phyloP scores from a whole-genome alignment of 2,888 invertebrate genomes.

The Linnaemya tessellans region DNA sequence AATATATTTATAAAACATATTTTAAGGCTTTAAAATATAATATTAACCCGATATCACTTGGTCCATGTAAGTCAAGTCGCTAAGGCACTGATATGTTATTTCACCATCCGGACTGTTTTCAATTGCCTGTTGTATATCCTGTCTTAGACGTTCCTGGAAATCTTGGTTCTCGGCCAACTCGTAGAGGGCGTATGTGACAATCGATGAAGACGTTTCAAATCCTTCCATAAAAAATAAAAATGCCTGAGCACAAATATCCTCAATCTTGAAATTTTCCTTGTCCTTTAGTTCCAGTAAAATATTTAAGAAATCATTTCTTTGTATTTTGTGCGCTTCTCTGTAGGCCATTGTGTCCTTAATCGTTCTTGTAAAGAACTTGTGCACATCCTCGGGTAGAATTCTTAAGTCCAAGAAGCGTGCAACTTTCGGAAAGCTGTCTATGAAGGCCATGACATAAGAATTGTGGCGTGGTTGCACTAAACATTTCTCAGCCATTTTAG shows the following conservation, averaged over 20 bases:
- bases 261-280: slow-evolving; percentile 76
- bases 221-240: slow-evolving; percentile 77
- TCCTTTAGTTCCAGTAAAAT: slow-evolving; percentile 82
- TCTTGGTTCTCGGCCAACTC: too few species aligned
- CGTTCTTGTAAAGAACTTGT: slow-evolving; percentile 78
- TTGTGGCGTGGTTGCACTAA: slow-evolving; percentile 71
- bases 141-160: too few species aligned
- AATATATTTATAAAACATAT: too few species aligned
- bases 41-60: too few species aligned
- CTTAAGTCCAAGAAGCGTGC: slow-evolving; percentile 72
- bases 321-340: slow-evolving; percentile 79
- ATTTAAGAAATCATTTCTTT: slow-evolving; percentile 84
- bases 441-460: slow-evolving; percentile 50
- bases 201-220: too few species aligned
- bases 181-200: too few species aligned
- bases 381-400: slow-evolving; percentile 74
- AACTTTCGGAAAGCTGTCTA: slow-evolving; percentile 64
- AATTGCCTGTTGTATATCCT: too few species aligned
- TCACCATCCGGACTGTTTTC: too few species aligned
- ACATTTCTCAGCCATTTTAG: slow-evolving; percentile 69
- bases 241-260: slow-evolving; percentile 84
- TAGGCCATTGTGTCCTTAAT: slow-evolving; percentile 81
- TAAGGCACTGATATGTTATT: too few species aligned
- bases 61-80: too few species aligned
- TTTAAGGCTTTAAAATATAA: too few species aligned